A percentile compares a stretch with the other conserved stretches of the same genome.
These are phyloP conservation scores for Trissonchulus sp. DNA, from an alignment of 2,888 invertebrate species.

Conservation along the genomic window DNA sequence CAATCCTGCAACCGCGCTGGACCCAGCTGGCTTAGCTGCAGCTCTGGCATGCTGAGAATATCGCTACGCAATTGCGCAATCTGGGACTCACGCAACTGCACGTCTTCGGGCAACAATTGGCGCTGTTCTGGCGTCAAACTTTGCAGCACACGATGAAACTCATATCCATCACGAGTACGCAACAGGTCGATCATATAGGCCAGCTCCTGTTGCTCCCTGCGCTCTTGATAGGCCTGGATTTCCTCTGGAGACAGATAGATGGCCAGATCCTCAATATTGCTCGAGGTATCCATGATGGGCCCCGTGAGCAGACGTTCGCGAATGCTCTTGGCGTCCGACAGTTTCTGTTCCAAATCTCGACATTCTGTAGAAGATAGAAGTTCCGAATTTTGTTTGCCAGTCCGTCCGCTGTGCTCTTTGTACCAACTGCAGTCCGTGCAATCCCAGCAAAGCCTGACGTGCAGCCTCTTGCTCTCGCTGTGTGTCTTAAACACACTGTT, in stretches of 20 bases:
- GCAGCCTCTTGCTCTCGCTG: neutral
- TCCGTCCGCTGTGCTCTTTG: neutral
- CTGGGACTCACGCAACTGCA: neutral
- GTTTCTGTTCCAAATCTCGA: neutral
- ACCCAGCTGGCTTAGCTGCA: neutral
- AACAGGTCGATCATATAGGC: neutral
- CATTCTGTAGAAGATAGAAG: neutral
- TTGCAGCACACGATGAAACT: neutral
- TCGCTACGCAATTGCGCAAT: neutral
- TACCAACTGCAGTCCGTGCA: neutral
- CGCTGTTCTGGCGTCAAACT: neutral
- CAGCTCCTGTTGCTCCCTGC: neutral
- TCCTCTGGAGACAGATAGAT: neutral
- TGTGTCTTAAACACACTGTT: too few species aligned
- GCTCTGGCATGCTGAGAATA: neutral
- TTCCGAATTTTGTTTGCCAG: neutral
- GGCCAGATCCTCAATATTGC: neutral
- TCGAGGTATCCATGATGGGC: neutral
- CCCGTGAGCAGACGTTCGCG: neutral
- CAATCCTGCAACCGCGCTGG: neutral
- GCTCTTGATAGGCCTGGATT: neutral
- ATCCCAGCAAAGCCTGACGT: neutral
- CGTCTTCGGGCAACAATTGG: neutral
- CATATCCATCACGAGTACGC: neutral
- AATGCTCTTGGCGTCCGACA: neutral